phyloP scores from a whole-genome alignment of 2,888 invertebrate genomes.

The Minunthozetes semirufus region DNA sequence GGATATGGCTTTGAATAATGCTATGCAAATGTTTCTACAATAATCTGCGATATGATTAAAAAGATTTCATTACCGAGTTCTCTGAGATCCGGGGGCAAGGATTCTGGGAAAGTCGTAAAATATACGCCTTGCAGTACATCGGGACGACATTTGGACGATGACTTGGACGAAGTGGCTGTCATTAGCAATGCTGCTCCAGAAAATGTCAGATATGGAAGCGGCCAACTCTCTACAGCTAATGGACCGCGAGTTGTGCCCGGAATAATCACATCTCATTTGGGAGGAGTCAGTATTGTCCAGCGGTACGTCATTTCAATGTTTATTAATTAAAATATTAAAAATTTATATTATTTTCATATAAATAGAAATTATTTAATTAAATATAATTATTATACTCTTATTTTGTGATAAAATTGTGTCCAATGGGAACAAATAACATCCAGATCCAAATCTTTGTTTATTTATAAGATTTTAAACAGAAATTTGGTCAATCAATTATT shows the following conservation, averaged over 20 bases:
- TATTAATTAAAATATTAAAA: neutral
- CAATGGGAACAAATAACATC: too few relatives aligned
- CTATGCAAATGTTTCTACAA: too few relatives aligned
- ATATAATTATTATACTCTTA: too few relatives aligned
- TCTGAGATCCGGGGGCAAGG: slow-evolving; percentile 38
- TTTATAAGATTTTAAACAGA: too few relatives aligned
- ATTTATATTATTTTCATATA: neutral
- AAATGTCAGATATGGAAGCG: slow-evolving; percentile 57
- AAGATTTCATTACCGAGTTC: slow-evolving; percentile 34
- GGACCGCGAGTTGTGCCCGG: slow-evolving; percentile 58
- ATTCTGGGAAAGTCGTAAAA: slow-evolving; percentile 45
- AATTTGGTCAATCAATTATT: too few relatives aligned
- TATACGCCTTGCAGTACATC: slow-evolving; percentile 48
- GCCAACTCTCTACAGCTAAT: slow-evolving; percentile 53
- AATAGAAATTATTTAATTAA: too few relatives aligned
- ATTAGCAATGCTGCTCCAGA: slow-evolving; percentile 56
- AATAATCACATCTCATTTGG: slow-evolving; percentile 40
- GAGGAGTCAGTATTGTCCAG: slow-evolving; percentile 21
- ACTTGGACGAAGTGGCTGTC: slow-evolving; percentile 55
- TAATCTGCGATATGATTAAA: slow-evolving; percentile 27
- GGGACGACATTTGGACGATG: slow-evolving; percentile 45
- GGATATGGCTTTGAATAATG: neutral
- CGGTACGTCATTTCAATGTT: too few relatives aligned
- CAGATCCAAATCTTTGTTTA: too few relatives aligned
- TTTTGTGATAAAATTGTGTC: too few relatives aligned